phyloP scores from a whole-genome alignment of 2,797 vertebrate genomes.

The Oryzias sinensis region DNA sequence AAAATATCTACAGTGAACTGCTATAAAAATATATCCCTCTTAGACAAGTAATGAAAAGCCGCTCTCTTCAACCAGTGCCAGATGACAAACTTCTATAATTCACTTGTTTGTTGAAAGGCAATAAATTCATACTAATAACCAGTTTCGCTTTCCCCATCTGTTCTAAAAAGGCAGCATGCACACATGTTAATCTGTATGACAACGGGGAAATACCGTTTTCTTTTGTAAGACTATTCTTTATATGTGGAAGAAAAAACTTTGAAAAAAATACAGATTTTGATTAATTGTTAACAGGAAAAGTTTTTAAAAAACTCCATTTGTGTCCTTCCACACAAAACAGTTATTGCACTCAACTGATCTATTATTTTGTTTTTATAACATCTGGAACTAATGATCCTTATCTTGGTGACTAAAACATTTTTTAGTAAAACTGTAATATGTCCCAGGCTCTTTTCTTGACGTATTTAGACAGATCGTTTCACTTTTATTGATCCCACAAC shows the following conservation, averaged over 20 bases:
- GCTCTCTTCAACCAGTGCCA: conserved; percentile 45
- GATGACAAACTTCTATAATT: conserved; percentile 55
- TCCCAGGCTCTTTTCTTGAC: conserved; percentile 82
- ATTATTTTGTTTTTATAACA: conserved; percentile 83
- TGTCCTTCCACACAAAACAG: conserved; percentile 71
- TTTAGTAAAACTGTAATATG: conserved; percentile 83
- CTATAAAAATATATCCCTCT: conserved; percentile 23
- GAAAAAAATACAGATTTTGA: conserved; percentile 55
- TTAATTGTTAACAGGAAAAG: conserved; percentile 25
- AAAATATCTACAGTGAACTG: conserved; percentile 14
- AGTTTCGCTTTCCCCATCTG: conserved; percentile 59
- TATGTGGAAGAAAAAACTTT: conserved; percentile 39
- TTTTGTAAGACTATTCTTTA: conserved; percentile 60
- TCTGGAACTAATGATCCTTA: conserved; percentile 85
- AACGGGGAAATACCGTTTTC: conserved; percentile 52
- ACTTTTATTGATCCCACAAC: too few species aligned
- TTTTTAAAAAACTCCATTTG: conserved; percentile 17
- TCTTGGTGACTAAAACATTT: conserved; percentile 86
- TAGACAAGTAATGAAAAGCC: conserved; percentile 32
- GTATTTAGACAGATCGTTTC: conserved; percentile 45
- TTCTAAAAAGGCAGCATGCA: conserved; percentile 48
- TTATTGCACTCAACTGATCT: conserved; percentile 73
- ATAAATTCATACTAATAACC: conserved; percentile 67
- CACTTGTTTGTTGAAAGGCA: conserved; percentile 45
- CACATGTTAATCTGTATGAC: conserved; percentile 57